A percentile compares a stretch with the other conserved stretches of the same genome.
phyloP scores from a whole-genome alignment of 37 sponge, comb jelly and placozoan genomes.

The Chondrosia reniformis region DNA sequence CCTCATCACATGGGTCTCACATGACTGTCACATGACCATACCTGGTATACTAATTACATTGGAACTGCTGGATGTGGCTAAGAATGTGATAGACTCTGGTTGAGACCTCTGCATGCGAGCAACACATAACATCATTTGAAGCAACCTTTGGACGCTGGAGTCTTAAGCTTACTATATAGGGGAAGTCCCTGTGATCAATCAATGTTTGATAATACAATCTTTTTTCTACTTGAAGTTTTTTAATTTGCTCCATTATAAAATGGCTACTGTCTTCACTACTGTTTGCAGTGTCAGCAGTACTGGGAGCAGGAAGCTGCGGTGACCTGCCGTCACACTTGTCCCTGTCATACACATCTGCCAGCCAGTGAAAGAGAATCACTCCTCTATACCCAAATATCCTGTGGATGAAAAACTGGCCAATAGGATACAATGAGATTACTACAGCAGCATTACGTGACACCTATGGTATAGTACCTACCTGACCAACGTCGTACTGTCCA shows the following conservation, averaged over 20 bases:
- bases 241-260: slow-evolving; percentile 35
- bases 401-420: slow-evolving; percentile 86
- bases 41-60: slow-evolving; percentile 76
- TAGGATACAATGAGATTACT: neutral
- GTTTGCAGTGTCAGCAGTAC: too few species aligned
- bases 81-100: slow-evolving; percentile 76
- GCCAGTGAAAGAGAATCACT: slow-evolving; percentile 89
- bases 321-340: too few species aligned
- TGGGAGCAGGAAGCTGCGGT: too few species aligned
- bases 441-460: neutral
- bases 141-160: neutral
- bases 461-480: slow-evolving; percentile 41
- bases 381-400: slow-evolving; percentile 92
- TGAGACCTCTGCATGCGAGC: slow-evolving; percentile 59
- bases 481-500: slow-evolving; percentile 81
- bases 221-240: slow-evolving; percentile 44
- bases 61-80: slow-evolving; percentile 31
- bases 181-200: slow-evolving; percentile 88
- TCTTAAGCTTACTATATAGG: slow-evolving; percentile 70
- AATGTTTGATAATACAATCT: slow-evolving; percentile 79
- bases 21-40: neutral
- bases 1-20: neutral
- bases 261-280: neutral
- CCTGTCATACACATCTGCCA: slow-evolving; percentile 76
- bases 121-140: neutral